Base-by-base conservation (phyloP, 2,888 invertebrate species). In the Heptascelio sp. region DNA sequence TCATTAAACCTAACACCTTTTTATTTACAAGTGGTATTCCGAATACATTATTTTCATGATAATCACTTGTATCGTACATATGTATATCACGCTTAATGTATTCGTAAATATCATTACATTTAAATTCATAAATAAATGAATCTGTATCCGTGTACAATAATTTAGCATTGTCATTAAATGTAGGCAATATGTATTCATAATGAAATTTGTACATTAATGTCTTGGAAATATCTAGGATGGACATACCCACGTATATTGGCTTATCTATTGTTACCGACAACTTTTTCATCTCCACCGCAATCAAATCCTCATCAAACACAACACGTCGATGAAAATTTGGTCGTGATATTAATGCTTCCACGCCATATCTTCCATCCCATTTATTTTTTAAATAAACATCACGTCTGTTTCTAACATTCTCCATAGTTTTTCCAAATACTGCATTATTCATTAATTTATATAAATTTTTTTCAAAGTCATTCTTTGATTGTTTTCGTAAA, bases 71-170 rank as follows among this genome's bases (percentile, higher is more conserved):
- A 85, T 92, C 91, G 80, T 91, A 93, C 60, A 73, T 85, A 51
- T 83, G 21, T 9, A 89, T 49, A 83, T 91, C 79, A 19, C 60
- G 6, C 77, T 17, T 86, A 21, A 85, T 80, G 34, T 34, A 53
- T 23, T 82, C 80, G 87, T 93, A 93, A 30, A 93, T 68, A 85
- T 93, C 90, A 3, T 88, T 81, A 19, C 89, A 91, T 26, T 85
- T 77, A 9, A 93, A 88, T 23, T 89, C 60, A 37, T 90, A 86
- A n/a, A 91, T 87, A 11, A 90, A 85, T 11, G 86, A 86, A 72
- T 91, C 90, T 0, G 90, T 91, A 68, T 91, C 91, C 26, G 85
- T 89, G 51, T 90, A 91, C 49, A 89, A 70, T 11, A 92, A 68
- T 71, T 85, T 89, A 11, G 59, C 76, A 26, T 60, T 67, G 13